Conservation (phyloP, 2,797 vertebrate species). For the Gadopsis bispinosus region DNA sequence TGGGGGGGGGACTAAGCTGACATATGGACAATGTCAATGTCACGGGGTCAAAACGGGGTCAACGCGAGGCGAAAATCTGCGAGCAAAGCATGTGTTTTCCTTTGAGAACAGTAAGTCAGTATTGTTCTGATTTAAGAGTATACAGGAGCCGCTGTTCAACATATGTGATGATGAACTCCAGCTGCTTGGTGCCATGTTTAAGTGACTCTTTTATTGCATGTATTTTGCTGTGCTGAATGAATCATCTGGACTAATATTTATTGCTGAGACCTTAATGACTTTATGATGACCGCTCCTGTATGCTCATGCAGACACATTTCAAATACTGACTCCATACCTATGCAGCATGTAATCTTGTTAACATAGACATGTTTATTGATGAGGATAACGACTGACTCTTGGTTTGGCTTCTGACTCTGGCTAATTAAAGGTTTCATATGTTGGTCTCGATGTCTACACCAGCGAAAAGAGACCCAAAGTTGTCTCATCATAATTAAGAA, state of each 20-base stretch:
- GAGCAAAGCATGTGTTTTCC: neutral
- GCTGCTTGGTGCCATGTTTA: neutral
- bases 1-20: slow-evolving; percentile 16
- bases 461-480: neutral
- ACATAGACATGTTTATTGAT: neutral
- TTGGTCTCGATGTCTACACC: neutral
- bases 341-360: neutral
- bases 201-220: neutral
- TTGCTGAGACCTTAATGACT: neutral
- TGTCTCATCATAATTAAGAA: neutral
- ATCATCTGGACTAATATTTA: neutral
- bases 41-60: slow-evolving; percentile 48
- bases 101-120: neutral
- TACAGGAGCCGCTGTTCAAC: neutral
- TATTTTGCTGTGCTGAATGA: neutral
- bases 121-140: neutral
- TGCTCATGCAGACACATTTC: neutral
- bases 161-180: neutral
- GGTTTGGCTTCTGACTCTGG: neutral
- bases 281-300: neutral
- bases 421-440: neutral
- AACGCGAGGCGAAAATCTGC: neutral
- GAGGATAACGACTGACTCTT: neutral
- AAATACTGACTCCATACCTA: neutral
- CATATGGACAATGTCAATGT: slow-evolving; percentile 73